A percentile compares a stretch with the other conserved stretches of the same genome.
Evolutionary conservation across 2,888 invertebrate genomes (phyloP).

Genomic region (Pterobdella sp.): DNA sequence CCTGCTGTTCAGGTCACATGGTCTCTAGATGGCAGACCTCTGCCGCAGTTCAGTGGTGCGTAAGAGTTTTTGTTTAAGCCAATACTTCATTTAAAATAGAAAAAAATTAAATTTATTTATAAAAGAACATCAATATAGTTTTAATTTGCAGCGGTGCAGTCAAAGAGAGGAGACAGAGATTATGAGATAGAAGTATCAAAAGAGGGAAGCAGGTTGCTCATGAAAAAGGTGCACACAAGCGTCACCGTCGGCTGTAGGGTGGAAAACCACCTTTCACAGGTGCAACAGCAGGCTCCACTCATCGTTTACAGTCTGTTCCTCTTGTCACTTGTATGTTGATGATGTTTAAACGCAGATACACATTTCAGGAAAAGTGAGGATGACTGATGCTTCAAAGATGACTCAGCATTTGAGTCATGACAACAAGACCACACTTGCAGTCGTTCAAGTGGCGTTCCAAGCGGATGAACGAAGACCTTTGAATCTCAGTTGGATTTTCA

Average conservation of each 20-base stretch:
- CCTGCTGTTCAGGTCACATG: not conserved
- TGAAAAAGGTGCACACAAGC: not conserved
- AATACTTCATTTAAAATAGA: too few relatives aligned
- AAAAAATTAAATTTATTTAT: too few relatives aligned
- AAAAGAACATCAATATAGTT: too few relatives aligned
- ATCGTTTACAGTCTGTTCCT: not conserved
- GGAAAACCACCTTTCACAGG: not conserved
- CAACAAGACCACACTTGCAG: not conserved
- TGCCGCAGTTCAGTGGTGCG: not conserved
- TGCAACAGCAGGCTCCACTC: not conserved
- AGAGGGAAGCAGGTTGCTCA: not conserved
- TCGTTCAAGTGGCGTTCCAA: not conserved
- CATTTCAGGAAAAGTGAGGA: not conserved
- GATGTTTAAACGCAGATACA: too few relatives aligned
- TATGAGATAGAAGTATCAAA: too few relatives aligned
- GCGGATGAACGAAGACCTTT: not conserved
- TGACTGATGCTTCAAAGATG: not conserved
- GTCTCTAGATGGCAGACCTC: not conserved
- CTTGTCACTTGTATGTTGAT: too few relatives aligned
- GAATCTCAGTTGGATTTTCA: not conserved
- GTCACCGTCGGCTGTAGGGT: not conserved
- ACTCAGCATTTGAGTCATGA: not conserved
- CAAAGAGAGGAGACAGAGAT: too few relatives aligned
- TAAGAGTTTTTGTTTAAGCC: not conserved
- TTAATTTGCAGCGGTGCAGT: too few relatives aligned